A percentile compares a stretch with the other conserved stretches of the same genome.
Conservation (phyloP, 2,797 vertebrate genomes). For the Sebastes hubbsi region DNA sequence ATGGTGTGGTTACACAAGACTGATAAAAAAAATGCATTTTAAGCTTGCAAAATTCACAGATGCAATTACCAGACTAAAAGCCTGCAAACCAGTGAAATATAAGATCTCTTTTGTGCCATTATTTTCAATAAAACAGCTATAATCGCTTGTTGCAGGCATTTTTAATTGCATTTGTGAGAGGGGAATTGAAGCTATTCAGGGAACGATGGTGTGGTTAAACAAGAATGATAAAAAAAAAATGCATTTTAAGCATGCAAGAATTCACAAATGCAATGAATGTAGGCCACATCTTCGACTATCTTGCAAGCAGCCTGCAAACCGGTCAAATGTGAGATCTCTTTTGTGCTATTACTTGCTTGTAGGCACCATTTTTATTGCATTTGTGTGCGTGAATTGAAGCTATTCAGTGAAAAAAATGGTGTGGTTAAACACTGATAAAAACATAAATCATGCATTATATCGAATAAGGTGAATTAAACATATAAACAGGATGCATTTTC, state of each 20-base stretch:
- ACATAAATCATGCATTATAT: too few relatives aligned
- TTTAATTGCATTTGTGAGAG: too few relatives aligned
- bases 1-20: not conserved
- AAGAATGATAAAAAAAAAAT: too few relatives aligned
- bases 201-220: not conserved
- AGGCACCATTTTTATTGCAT: too few relatives aligned
- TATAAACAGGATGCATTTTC: not conserved
- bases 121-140: accelerated
- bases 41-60: not conserved
- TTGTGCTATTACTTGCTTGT: not conserved
- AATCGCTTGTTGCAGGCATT: too few relatives aligned
- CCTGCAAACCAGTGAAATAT: not conserved
- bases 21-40: not conserved
- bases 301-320: not conserved
- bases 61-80: not conserved
- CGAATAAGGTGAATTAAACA: accelerated
- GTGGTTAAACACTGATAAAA: not conserved
- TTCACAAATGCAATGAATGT: not conserved
- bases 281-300: too few relatives aligned
- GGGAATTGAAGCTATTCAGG: not conserved
- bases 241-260: not conserved
- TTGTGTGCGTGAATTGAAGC: too few relatives aligned
- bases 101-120: not conserved
- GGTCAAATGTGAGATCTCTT: not conserved
- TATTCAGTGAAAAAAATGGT: not conserved